Base-by-base conservation (phyloP, 2,113 vertebrate genomes). In the Hiodon alosoides region DNA sequence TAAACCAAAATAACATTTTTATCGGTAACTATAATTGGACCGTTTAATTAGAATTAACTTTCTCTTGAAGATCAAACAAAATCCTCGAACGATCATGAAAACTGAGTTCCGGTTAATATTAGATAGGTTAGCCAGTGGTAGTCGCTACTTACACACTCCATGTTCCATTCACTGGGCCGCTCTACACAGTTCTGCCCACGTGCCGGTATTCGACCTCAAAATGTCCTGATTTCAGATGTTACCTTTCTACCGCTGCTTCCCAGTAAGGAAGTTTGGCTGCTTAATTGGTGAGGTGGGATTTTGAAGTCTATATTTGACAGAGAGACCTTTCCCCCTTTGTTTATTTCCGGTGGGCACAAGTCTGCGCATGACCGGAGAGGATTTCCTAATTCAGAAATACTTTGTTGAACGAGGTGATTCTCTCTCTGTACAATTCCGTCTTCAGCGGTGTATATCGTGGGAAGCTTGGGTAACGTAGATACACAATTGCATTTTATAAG, bases 61-160 rank as follows among this genome's bases (percentile, higher is more conserved):
- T 31, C 31, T 31, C 4, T 61, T n/a, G 13, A 31, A 0, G 31
- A 31, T 31, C 31, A 31, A 31, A 31, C 31, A 31, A 31, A 31
- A 31, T 31, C 31, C 59, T 5, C 13, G 16, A n/a, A n/a, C 0
- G 16, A 61, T 64, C n/a, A 64, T n/a, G 16, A 5, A 8, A 16
- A 1, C 61, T 1, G 7, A 46, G 46, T 3, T 61, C 2, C 6
- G 8, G 61, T 8, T 64, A 64, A 16, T n/a, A 64, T n/a, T 61
- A 31, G 17, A n/a, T 17, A n/a, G 17, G 61, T 64, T 6, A 31
- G 61, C 7, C 8, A 64, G 50, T 4, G 17, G n/a, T 9, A 14
- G 50, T 3, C 47, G n/a, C 61, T 62, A 86, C 89, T 89, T 79
- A 90, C 89, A 87, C 88, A 89, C 73, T 90, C 89, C 88, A 89